Percentiles rank a stretch among this genome's conserved stretches.
phyloP scores from a whole-genome alignment of 2,113 vertebrate genomes.

The Pedionomus torquatus region DNA sequence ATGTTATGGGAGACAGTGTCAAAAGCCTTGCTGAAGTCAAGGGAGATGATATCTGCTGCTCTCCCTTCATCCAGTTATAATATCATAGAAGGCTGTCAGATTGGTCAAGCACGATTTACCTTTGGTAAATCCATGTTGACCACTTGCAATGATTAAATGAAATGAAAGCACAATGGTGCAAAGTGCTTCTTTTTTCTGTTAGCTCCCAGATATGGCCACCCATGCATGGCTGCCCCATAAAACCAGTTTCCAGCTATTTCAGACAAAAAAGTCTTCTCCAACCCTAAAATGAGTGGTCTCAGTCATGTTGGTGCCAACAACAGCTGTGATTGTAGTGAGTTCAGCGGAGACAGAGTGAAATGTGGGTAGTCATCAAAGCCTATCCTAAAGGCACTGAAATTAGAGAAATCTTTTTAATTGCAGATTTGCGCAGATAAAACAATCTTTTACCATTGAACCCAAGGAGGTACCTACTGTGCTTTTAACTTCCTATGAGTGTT shows the following conservation, averaged over 20 bases:
- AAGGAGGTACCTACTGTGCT: not conserved
- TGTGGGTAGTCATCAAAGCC: not conserved
- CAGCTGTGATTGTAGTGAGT: not conserved
- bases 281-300: not conserved
- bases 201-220: not conserved
- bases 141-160: too few species aligned
- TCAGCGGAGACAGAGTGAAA: not conserved
- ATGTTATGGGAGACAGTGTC: too few species aligned
- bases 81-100: too few species aligned
- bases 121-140: too few species aligned
- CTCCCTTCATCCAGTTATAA: too few species aligned
- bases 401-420: not conserved
- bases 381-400: not conserved
- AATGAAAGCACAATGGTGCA: not conserved
- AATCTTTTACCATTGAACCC: not conserved
- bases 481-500: not conserved
- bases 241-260: not conserved
- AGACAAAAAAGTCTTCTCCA: not conserved
- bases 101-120: too few species aligned
- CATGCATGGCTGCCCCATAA: not conserved
- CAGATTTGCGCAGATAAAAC: not conserved
- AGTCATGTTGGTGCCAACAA: not conserved
- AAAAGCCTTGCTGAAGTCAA: too few species aligned
- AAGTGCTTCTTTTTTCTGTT: not conserved
- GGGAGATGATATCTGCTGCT: too few species aligned